Evolutionary conservation across 2,797 vertebrate species (phyloP).

Genomic region (Cottoperca gobio): DNA sequence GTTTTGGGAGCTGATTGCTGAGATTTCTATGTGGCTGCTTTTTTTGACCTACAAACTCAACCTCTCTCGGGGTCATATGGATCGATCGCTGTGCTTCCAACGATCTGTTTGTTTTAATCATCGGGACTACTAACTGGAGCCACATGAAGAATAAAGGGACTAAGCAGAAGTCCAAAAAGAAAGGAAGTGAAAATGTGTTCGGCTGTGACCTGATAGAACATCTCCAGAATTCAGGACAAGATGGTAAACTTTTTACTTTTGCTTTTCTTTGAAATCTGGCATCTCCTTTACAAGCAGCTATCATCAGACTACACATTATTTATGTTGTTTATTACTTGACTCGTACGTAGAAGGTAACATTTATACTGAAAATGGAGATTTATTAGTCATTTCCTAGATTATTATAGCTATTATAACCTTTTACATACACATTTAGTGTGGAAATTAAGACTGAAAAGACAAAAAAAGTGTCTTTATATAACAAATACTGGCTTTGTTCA

Average conservation of each 20-base stretch:
- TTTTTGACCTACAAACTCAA: slow-evolving; percentile 47
- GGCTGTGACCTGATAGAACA: slow-evolving; percentile 97
- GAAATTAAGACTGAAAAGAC: neutral
- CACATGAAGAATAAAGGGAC: slow-evolving; percentile 99
- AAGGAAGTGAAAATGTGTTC: slow-evolving; percentile 93
- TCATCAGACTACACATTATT: neutral
- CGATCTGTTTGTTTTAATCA: slow-evolving; percentile 69
- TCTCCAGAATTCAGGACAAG: slow-evolving; percentile 95
- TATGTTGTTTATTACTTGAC: neutral
- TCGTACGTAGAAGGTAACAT: neutral
- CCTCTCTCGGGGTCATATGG: slow-evolving; percentile 70
- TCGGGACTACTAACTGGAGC: slow-evolving; percentile 80
- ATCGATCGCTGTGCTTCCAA: slow-evolving; percentile 66
- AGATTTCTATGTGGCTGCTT: slow-evolving; percentile 62
- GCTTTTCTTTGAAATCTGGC: slow-evolving; percentile 31
- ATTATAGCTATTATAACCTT: neutral
- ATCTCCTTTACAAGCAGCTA: neutral
- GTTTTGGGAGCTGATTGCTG: slow-evolving; percentile 70
- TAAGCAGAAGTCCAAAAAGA: slow-evolving; percentile 96
- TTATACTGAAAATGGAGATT: neutral
- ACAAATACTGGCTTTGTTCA: slow-evolving; percentile 27
- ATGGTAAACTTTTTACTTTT: slow-evolving; percentile 87
- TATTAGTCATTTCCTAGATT: slow-evolving; percentile 16
- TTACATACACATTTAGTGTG: neutral
- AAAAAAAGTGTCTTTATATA: slow-evolving; percentile 4